phyloP scores from a whole-genome alignment of 2,797 vertebrate species.

The Cossypha heuglini region DNA sequence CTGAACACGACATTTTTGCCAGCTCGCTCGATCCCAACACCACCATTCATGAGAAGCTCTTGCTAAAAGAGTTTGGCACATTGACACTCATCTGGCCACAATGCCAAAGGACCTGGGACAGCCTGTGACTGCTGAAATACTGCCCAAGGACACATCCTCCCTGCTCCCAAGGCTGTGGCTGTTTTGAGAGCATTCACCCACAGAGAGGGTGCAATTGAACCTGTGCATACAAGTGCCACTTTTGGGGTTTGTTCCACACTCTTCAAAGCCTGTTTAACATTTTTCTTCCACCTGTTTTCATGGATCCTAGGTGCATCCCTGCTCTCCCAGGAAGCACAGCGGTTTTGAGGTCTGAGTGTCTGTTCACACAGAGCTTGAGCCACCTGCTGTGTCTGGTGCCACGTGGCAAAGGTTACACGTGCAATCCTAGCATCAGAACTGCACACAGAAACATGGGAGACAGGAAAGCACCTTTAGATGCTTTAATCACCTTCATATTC shows the following conservation, averaged over 20 bases:
- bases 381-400: background rate
- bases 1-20: background rate
- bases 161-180: background rate
- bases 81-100: background rate
- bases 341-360: background rate
- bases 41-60: background rate
- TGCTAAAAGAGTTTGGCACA: background rate
- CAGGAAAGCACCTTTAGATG: background rate
- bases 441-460: background rate
- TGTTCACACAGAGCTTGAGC: background rate
- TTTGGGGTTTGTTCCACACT: background rate
- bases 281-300: background rate
- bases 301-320: background rate
- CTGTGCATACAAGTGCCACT: accelerated
- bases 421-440: background rate
- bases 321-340: background rate
- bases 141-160: background rate
- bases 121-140: background rate
- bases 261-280: background rate
- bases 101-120: background rate
- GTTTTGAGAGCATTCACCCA: background rate
- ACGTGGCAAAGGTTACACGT: background rate
- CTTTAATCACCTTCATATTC: background rate
- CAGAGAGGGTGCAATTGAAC: background rate
- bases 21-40: background rate